A percentile compares a stretch with the other conserved stretches of the same genome.
Evolutionary conservation across 2,888 invertebrate genomes (phyloP).

Genomic region (Cryptocephalus moraei): DNA sequence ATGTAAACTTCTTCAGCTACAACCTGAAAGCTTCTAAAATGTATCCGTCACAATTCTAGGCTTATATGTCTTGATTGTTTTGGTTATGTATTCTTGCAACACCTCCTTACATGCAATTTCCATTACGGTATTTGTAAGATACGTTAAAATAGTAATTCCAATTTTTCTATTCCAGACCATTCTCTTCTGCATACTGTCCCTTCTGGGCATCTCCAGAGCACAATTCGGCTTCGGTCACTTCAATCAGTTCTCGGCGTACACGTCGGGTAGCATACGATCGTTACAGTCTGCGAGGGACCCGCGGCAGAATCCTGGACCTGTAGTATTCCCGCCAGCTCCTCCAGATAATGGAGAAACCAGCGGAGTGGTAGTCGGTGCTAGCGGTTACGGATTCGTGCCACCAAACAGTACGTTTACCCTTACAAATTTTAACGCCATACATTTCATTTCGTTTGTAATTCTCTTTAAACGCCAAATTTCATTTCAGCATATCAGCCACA

Average conservation of each 20-base stretch:
- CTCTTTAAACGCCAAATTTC: too few relatives aligned
- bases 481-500: too few relatives aligned
- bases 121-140: too few relatives aligned
- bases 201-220: conserved; percentile 30
- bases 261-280: neutral
- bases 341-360: conserved; percentile 57
- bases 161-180: conserved; percentile 16
- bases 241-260: conserved; percentile 25
- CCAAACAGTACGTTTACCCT: conserved; percentile 42
- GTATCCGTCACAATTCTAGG: too few relatives aligned
- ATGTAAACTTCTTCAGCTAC: too few relatives aligned
- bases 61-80: too few relatives aligned
- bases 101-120: too few relatives aligned
- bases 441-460: neutral
- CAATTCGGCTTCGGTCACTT: conserved; percentile 37
- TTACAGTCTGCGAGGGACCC: conserved; percentile 46
- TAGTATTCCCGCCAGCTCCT: conserved; percentile 66
- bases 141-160: too few relatives aligned
- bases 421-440: neutral
- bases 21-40: too few relatives aligned
- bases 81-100: too few relatives aligned
- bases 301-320: conserved; percentile 62
- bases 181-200: conserved; percentile 20
- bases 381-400: conserved; percentile 78
- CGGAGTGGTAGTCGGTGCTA: conserved; percentile 73